These are phyloP conservation scores for Amiota minor DNA, from an alignment of 2,888 invertebrate genomes.

Conservation along the genomic window DNA sequence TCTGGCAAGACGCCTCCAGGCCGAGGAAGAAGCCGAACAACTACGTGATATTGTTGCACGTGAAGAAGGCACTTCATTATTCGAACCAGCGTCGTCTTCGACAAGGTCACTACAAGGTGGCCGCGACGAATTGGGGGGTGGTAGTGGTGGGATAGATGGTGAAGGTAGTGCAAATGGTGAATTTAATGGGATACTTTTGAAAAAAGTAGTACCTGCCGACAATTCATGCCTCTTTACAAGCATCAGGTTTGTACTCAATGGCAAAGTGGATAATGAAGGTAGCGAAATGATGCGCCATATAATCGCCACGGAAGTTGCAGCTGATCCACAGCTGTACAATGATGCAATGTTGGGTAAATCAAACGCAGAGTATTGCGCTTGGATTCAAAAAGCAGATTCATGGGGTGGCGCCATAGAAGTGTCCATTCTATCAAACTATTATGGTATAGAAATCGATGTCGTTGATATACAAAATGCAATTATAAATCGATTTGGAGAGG, in stretches of 20 bases:
- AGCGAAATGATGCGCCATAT: conserved; percentile 87
- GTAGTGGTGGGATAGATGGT: conserved; percentile 1
- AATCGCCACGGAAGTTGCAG: conserved; percentile 87
- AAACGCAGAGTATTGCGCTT: conserved; percentile 88
- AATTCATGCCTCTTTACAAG: conserved; percentile 97
- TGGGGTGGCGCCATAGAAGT: conserved; percentile 99
- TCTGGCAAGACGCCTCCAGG: conserved; percentile 68
- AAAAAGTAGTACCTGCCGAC: conserved; percentile 94
- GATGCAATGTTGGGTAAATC: conserved; percentile 90
- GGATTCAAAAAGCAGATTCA: conserved; percentile 90
- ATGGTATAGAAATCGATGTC: conserved; percentile 93
- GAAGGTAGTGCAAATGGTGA: conserved; percentile 60
- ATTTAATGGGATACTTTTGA: conserved; percentile 83
- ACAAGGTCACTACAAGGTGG: background rate
- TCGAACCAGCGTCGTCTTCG: conserved; percentile 23
- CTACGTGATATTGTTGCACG: conserved; percentile 53
- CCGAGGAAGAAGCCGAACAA: conserved; percentile 69
- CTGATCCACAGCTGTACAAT: conserved; percentile 84
- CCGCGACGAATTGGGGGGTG: conserved; percentile 12
- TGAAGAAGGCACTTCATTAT: conserved; percentile 23
- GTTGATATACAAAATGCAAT: conserved; percentile 92
- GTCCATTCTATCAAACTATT: conserved; percentile 88
- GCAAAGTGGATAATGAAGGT: conserved; percentile 83
- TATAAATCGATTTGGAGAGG: conserved; percentile 94
- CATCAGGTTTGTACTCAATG: conserved; percentile 80